phyloP scores from a whole-genome alignment of 53 echinoderm and acorn worm species.

The Apostichopus leukothele region DNA sequence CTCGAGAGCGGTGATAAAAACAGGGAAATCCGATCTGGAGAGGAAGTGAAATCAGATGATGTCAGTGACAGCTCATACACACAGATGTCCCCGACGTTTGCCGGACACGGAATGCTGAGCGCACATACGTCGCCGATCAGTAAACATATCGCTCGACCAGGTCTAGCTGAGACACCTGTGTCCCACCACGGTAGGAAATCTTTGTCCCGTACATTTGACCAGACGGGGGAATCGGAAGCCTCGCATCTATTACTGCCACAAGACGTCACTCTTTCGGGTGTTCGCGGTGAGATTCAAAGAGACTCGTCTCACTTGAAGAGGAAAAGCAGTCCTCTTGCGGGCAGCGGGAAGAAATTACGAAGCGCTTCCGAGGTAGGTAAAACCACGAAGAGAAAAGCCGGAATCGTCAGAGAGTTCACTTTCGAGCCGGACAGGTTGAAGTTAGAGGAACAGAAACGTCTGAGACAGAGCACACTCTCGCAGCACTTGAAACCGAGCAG shows the following conservation, averaged over 20 bases:
- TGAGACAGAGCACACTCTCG: slow-evolving; percentile 12
- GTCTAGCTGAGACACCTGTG: not conserved
- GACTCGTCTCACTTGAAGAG: not conserved
- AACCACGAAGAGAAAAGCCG: not conserved
- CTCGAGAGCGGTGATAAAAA: not conserved
- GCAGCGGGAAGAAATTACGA: not conserved
- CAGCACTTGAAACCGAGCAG: slow-evolving; percentile 6
- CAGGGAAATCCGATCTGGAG: not conserved
- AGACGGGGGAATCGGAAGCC: slow-evolving; percentile 76
- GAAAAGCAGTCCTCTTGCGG: not conserved
- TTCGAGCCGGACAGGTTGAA: not conserved
- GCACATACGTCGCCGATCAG: not conserved
- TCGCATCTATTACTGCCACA: slow-evolving; percentile 68
- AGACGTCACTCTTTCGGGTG: not conserved
- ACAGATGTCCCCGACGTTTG: slow-evolving; percentile 82
- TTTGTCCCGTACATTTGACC: slow-evolving; percentile 44
- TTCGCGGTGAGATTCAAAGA: not conserved
- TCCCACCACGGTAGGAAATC: not conserved
- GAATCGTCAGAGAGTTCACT: not conserved
- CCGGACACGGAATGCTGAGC: slow-evolving; percentile 2
- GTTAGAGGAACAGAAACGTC: not conserved
- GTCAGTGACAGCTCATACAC: slow-evolving; percentile 55
- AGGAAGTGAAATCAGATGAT: not conserved
- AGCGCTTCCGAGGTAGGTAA: too few relatives aligned
- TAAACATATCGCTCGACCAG: too few relatives aligned